Evolutionary conservation across 2,113 vertebrate species (phyloP).

Genomic region (Helogale parvula): DNA sequence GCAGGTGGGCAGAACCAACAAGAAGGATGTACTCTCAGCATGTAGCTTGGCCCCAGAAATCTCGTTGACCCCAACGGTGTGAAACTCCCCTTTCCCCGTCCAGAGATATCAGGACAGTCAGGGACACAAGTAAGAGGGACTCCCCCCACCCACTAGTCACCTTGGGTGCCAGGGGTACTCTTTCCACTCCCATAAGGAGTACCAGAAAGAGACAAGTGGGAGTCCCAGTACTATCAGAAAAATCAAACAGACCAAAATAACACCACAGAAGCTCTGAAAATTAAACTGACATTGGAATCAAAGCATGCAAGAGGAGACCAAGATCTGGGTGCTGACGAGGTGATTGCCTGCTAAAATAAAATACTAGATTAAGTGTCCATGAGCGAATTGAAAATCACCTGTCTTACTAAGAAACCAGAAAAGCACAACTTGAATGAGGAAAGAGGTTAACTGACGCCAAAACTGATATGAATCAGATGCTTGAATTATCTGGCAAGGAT

Average conservation of each 20-base stretch:
- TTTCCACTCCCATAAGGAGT: not conserved
- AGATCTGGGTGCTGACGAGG: not conserved
- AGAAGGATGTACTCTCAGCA: not conserved
- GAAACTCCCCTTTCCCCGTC: not conserved
- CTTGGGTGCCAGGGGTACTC: rapidly evolving
- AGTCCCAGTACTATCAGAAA: not conserved
- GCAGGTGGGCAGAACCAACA: not conserved
- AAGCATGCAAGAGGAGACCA: not conserved
- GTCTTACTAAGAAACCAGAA: not conserved
- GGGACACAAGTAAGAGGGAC: not conserved
- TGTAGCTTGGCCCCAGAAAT: not conserved
- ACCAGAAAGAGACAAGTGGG: not conserved
- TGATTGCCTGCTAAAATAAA: not conserved
- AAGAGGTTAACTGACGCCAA: not conserved
- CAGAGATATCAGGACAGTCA: not conserved
- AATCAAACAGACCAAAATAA: not conserved
- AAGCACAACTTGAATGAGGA: not conserved
- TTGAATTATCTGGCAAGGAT: not conserved
- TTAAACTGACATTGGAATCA: not conserved
- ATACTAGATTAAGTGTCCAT: not conserved
- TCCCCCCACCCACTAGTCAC: not conserved
- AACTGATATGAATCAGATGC: not conserved
- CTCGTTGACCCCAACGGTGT: not conserved
- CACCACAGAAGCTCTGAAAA: not conserved
- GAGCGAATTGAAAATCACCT: not conserved